Evolutionary conservation across 2,888 invertebrate species (phyloP).

Genomic region (Caenorhabditis sulstoni): DNA sequence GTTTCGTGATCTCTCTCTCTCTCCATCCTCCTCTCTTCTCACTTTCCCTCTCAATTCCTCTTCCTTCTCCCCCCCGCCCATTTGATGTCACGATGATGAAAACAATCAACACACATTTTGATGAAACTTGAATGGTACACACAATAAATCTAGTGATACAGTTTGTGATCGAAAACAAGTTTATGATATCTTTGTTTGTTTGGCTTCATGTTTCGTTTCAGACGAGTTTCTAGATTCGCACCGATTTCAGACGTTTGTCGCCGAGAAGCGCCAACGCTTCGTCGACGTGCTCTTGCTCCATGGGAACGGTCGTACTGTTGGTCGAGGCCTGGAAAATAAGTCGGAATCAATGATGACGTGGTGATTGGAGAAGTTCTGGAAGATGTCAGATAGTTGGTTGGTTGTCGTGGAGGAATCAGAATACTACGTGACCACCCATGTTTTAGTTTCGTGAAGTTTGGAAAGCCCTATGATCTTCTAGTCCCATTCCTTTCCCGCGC

Average conservation of each 20-base stretch:
- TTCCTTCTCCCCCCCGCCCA: constrained; percentile 19
- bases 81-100: constrained; percentile 47
- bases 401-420: too few relatives aligned
- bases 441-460: too few relatives aligned
- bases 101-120: neutral
- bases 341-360: neutral
- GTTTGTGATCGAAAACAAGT: constrained; percentile 22
- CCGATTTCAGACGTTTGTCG: constrained; percentile 36
- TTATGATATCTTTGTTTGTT: neutral
- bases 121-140: constrained; percentile 17
- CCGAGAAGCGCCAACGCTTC: constrained; percentile 55
- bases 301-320: constrained; percentile 28
- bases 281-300: constrained; percentile 58
- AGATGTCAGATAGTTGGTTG: too few relatives aligned
- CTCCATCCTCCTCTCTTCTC: neutral
- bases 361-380: too few relatives aligned
- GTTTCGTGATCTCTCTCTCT: constrained; percentile 41
- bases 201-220: constrained; percentile 5
- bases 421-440: too few relatives aligned
- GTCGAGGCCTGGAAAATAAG: constrained; percentile 26
- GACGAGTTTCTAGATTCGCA: neutral
- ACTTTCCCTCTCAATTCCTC: neutral
- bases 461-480: too few relatives aligned
- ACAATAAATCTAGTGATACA: constrained; percentile 54
- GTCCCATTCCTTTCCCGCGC: too few relatives aligned